Base-by-base conservation (phyloP, 2,113 vertebrate genomes). In the Macroglossus sobrinus region DNA sequence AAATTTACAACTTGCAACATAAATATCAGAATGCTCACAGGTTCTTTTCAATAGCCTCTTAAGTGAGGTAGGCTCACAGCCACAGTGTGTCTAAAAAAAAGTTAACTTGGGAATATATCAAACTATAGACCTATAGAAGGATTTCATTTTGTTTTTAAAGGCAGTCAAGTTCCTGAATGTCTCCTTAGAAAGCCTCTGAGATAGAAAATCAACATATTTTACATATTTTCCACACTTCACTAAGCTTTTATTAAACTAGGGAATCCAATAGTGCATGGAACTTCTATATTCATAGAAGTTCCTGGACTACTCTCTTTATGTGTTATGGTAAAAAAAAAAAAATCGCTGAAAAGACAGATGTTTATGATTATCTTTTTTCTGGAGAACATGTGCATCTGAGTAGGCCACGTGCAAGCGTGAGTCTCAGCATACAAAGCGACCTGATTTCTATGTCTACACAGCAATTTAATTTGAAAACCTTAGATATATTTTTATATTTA, bases 181-280 rank as follows among this genome's bases (percentile, higher is more conserved):
- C 95, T 93, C n/a, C 53, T 96, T 92, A 96, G 84, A 87, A 89
- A 87, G 84, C 10, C 64, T 95, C 66, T 63, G 26, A 90, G 64
- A 96, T 50, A 93, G 87, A 93, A 94, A 95, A 95, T 92, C 91
- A 96, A 79, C 53, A 87, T 95, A 68, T 90, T 97, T 97, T 87
- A 59, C 63, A 93, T 95, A 93, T 89, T 97, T 94, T 92, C 69
- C 64, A 87, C 57, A 80, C 26, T 89, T 79, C 40, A 63, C 24
- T 93, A 91, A 93, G 50, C 33, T 93, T 94, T 91, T 94, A 88
- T 95, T 97, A 95, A 89, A 91, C 68, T 30, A 64, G 18, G 35
- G 47, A 66, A 93, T 94, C 69, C 38, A 97, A 89, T 5, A 87
- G 30, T 15, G 0, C 47, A 55, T 76, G 26, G 78, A 80, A 82